Base-by-base conservation (phyloP, 2,113 vertebrate species). In the Motacilla tschutschensis region DNA sequence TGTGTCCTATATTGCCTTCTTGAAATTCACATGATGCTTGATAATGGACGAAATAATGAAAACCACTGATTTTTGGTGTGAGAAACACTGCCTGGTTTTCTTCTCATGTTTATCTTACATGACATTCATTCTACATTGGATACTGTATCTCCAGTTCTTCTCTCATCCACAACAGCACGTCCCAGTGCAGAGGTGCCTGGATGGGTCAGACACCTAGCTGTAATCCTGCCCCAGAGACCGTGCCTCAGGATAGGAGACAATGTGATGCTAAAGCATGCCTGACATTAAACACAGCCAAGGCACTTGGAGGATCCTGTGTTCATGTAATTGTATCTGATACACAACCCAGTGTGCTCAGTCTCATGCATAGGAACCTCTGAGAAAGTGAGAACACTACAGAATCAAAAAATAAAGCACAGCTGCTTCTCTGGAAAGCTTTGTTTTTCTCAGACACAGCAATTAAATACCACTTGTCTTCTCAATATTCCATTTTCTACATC, bases 271-370 rank as follows among this genome's bases (percentile, higher is more conserved):
- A 36, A 36, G 41, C n/a, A 26, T 24, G 10, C 0, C 1, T 69
- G 48, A 35, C 36, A 22, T 36, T 51, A 43, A 5, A 13, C 2
- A 15, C 24, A 51, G n/a, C 31, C 8, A 2, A 51, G 55, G 50
- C 36, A 47, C 53, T 71, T 63, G 25, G 24, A 28, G 10, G 11
- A 35, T 28, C 33, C 33, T 71, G 17, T 28, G 31, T 35, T 67
- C 48, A 40, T 51, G 19, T 40, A 44, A 28, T 38, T 71, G 21
- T 12, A 33, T 19, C 12, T 40, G 36, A 47, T 38, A 41, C 18
- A 36, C 0, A 1, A 59, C 33, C 31, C 54, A 53, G 1, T 0
- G 0, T 40, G 22, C 25, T 29, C 41, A 47, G 11, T 22, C 19
- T 53, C 53, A 33, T 6, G 38, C 29, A 21, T 1, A 72, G 14